A percentile compares a stretch with the other conserved stretches of the same genome.
These are phyloP conservation scores for Cylloceria caligata DNA, from an alignment of 2,888 invertebrate genomes.

Conservation along the genomic window DNA sequence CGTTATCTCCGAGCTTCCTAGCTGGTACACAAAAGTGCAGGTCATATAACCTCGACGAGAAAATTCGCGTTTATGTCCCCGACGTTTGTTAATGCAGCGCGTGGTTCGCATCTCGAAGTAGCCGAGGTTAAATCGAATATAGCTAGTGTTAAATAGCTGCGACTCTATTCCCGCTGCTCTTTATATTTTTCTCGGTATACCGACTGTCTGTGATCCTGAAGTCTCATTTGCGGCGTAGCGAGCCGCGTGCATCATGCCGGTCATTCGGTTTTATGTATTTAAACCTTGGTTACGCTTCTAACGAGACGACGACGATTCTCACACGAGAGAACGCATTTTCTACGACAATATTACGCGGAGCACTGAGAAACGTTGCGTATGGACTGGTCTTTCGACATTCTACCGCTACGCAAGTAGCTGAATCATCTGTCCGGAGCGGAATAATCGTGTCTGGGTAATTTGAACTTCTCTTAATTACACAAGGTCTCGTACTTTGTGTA, in stretches of 20 bases:
- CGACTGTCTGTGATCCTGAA: constrained; percentile 13
- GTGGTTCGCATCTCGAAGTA: not conserved
- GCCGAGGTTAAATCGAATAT: constrained; percentile 12
- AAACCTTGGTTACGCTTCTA: constrained; percentile 46
- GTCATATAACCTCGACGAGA: not conserved
- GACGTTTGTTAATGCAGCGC: not conserved
- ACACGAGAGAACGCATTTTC: constrained; percentile 18
- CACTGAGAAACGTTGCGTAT: constrained; percentile 13
- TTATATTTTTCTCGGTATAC: constrained; percentile 1
- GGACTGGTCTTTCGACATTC: constrained; percentile 29
- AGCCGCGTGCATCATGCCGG: constrained; percentile 8
- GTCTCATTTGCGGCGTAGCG: not conserved
- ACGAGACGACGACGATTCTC: constrained; percentile 48
- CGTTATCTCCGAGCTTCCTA: constrained; percentile 12
- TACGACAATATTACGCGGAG: constrained; percentile 31
- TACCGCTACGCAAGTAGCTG: constrained; percentile 29
- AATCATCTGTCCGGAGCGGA: constrained; percentile 36
- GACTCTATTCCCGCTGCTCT: not conserved
- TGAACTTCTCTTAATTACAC: constrained; percentile 61
- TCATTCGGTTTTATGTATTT: constrained; percentile 59
- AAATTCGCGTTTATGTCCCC: not conserved
- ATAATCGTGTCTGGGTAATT: constrained; percentile 53
- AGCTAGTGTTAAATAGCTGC: constrained; percentile 53
- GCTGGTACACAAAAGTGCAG: too few relatives aligned
- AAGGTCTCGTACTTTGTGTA: constrained; percentile 29